A percentile compares a stretch with the other conserved stretches of the same genome.
phyloP scores from a whole-genome alignment of 2,888 invertebrate species.

The Pristionchus fissidentatus region DNA sequence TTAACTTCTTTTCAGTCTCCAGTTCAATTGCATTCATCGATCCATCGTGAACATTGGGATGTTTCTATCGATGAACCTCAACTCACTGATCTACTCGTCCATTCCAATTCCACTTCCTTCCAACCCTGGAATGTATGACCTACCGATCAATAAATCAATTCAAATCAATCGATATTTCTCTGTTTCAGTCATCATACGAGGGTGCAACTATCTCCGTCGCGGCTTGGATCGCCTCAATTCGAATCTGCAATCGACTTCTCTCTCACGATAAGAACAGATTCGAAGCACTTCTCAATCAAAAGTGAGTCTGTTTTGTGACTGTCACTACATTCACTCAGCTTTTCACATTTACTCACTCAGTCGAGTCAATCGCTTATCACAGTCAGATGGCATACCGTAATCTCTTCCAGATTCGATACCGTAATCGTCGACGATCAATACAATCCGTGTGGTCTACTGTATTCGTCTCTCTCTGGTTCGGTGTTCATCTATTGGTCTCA shows the following conservation, averaged over 20 bases:
- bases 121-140: not conserved
- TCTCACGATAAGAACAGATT: conserved; percentile 63
- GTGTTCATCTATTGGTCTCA: conserved; percentile 74
- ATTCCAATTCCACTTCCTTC: conserved; percentile 57
- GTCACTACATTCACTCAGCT: not conserved
- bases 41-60: conserved; percentile 29
- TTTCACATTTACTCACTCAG: not conserved
- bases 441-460: conserved; percentile 75
- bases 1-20: not conserved
- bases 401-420: conserved; percentile 68
- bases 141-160: not conserved
- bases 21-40: not conserved
- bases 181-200: conserved; percentile 19
- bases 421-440: conserved; percentile 74
- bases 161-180: not conserved
- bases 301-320: conserved; percentile 46
- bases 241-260: conserved; percentile 71
- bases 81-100: conserved; percentile 58
- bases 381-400: not conserved
- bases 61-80: not conserved
- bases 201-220: conserved; percentile 58
- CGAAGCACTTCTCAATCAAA: conserved; percentile 64
- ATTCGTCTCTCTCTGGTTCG: conserved; percentile 64
- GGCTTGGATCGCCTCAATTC: conserved; percentile 71
- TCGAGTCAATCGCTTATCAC: not conserved